phyloP scores from a whole-genome alignment of 2,888 invertebrate genomes.

The Phorcus lineatus region DNA sequence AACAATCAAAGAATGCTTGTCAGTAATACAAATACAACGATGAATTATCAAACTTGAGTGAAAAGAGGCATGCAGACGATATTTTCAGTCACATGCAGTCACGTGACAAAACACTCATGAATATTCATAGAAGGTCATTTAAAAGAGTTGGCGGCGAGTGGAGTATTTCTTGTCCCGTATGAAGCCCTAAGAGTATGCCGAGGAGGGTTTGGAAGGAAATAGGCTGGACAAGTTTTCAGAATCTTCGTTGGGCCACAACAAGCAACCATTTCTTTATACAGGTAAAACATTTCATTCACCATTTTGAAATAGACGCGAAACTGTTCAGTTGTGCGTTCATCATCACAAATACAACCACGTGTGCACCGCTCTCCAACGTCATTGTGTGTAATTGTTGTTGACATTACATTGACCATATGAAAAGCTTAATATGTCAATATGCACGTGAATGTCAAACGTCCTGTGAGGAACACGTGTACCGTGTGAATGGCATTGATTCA shows the following conservation, averaged over 20 bases:
- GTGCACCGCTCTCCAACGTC: too few relatives aligned
- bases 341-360: background rate
- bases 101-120: conserved; percentile 7
- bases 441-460: too few relatives aligned
- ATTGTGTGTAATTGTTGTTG: too few relatives aligned
- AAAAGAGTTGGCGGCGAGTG: background rate
- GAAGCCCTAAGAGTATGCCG: conserved; percentile 40
- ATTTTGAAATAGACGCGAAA: background rate
- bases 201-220: conserved; percentile 43
- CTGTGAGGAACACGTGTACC: too few relatives aligned
- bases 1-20: too few relatives aligned
- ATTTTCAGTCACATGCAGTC: background rate
- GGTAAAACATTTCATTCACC: conserved; percentile 24
- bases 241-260: conserved; percentile 43
- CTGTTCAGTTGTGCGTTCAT: background rate
- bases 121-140: conserved; percentile 1
- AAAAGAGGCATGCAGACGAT: background rate
- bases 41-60: too few relatives aligned
- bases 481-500: too few relatives aligned
- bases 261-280: conserved; percentile 45
- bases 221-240: conserved; percentile 41
- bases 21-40: too few relatives aligned
- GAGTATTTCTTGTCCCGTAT: background rate
- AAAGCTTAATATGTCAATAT: too few relatives aligned
- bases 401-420: too few relatives aligned